Percentiles rank a stretch among this genome's conserved stretches.
Evolutionary conservation across 2,113 vertebrate genomes (phyloP).

Genomic region (Oreochromis tanganicae): DNA sequence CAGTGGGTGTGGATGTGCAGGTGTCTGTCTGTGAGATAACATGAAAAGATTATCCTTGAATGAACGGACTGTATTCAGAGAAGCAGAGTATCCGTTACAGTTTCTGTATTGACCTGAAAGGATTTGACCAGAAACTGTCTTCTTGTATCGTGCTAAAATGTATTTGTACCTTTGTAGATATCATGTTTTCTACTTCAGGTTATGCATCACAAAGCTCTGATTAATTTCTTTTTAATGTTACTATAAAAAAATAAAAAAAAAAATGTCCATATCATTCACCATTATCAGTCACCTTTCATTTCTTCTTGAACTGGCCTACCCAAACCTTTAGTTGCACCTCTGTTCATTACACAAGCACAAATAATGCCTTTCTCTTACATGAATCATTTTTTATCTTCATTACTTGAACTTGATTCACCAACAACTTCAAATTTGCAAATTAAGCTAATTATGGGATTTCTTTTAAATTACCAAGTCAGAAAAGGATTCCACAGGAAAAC

Average conservation of each 20-base stretch:
- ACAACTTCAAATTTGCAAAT: background rate
- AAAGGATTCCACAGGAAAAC: background rate
- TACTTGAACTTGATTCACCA: background rate
- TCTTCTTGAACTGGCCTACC: background rate
- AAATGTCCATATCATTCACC: background rate
- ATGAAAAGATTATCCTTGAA: background rate
- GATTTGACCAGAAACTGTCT: background rate
- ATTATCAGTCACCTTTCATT: background rate
- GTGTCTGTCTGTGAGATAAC: background rate
- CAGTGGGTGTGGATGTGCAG: background rate
- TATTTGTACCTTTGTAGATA: background rate
- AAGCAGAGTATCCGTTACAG: background rate
- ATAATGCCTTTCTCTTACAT: background rate
- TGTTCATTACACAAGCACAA: background rate
- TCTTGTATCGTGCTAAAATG: background rate
- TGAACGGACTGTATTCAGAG: background rate
- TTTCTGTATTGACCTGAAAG: background rate
- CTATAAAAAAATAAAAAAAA: background rate
- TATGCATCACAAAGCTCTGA: background rate
- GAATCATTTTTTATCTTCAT: background rate
- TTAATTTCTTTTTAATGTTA: background rate
- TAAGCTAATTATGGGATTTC: background rate
- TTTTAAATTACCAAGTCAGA: fast-evolving
- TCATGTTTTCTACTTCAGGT: background rate
- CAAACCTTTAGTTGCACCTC: background rate